phyloP scores from a whole-genome alignment of 2,888 invertebrate species.

The Drepanosiphum platanoidis region DNA sequence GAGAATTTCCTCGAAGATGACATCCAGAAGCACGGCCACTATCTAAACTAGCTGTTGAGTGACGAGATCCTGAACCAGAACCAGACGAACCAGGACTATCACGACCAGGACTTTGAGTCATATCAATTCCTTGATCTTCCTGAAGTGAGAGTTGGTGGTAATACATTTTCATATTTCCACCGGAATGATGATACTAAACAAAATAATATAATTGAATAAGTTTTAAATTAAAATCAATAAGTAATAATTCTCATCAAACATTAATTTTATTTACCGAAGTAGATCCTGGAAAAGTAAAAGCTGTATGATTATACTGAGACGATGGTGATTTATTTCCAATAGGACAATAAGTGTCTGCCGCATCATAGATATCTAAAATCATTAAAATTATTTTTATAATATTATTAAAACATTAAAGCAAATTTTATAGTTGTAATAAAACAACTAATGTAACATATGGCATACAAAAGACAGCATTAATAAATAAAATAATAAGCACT shows the following conservation, averaged over 20 bases:
- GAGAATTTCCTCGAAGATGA: slow-evolving; percentile 65
- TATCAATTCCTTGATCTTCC: slow-evolving; percentile 89
- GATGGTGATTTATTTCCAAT: slow-evolving; percentile 74
- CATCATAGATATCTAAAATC: slow-evolving; percentile 70
- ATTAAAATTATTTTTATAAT: slow-evolving; percentile 48
- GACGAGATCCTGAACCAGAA: slow-evolving; percentile 86
- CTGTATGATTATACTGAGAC: slow-evolving; percentile 74
- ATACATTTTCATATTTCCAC: slow-evolving; percentile 76
- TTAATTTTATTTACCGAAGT: slow-evolving; percentile 66
- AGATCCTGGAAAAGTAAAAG: slow-evolving; percentile 78
- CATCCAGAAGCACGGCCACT: slow-evolving; percentile 81
- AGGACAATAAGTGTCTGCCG: slow-evolving; percentile 71
- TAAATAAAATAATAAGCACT: neutral
- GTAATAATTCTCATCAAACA: slow-evolving; percentile 40
- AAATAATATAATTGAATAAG: slow-evolving; percentile 17
- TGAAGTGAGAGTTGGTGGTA: slow-evolving; percentile 84
- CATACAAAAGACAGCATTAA: neutral
- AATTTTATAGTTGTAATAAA: neutral
- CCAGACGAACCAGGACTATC: slow-evolving; percentile 91
- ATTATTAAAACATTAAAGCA: neutral
- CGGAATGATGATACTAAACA: slow-evolving; percentile 67
- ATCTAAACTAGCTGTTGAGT: slow-evolving; percentile 89
- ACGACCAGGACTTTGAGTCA: slow-evolving; percentile 91
- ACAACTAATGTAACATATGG: neutral
- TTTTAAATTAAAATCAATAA: neutral